phyloP scores from a whole-genome alignment of 2,797 vertebrate species.

The Tapirus indicus region DNA sequence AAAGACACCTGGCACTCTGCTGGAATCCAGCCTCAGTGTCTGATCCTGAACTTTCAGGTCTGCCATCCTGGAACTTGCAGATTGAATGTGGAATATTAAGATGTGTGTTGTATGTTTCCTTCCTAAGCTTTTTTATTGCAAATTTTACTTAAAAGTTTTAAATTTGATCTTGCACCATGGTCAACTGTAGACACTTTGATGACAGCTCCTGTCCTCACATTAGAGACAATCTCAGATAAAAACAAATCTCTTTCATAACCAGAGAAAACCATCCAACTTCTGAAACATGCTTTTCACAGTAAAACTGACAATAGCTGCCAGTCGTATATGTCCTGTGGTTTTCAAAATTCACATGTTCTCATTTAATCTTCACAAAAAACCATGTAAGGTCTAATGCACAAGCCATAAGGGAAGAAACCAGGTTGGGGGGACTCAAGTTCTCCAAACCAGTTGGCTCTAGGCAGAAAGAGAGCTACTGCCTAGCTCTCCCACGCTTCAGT shows the following conservation, averaged over 20 bases:
- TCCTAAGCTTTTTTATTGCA: background rate
- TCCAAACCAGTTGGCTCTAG: background rate
- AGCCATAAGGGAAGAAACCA: background rate
- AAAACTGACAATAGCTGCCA: background rate
- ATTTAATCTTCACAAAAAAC: constrained; percentile 1
- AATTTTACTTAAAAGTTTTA: background rate
- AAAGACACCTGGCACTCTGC: background rate
- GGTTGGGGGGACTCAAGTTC: background rate
- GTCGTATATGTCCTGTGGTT: background rate
- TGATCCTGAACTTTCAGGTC: background rate
- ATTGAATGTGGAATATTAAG: background rate
- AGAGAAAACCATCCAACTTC: background rate
- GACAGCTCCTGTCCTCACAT: background rate
- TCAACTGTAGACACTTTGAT: background rate
- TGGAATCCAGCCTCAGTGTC: background rate
- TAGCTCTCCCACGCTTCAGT: background rate
- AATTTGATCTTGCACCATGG: background rate
- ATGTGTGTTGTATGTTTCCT: background rate
- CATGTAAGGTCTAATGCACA: background rate
- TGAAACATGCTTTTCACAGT: constrained; percentile 7
- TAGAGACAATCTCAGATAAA: constrained; percentile 20
- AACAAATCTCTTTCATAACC: background rate
- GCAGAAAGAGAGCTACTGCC: background rate
- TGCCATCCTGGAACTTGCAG: background rate
- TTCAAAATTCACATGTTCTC: background rate